Evolutionary conservation across 2,888 invertebrate species (phyloP).

Genomic region (Linnaemya tessellans): DNA sequence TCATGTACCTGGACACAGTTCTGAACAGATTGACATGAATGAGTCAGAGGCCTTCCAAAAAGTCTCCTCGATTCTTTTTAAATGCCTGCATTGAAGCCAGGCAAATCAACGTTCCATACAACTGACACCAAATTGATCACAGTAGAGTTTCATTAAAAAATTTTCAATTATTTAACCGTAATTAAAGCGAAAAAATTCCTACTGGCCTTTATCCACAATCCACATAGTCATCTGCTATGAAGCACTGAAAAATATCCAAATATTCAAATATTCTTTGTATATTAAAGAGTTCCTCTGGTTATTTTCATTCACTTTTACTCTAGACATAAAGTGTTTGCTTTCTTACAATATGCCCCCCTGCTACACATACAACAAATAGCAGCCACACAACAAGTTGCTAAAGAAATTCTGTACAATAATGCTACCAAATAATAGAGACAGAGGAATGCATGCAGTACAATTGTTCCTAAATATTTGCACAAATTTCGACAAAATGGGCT

Average conservation of each 20-base stretch:
- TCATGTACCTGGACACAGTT: too few relatives aligned
- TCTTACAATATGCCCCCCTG: constrained; percentile 25
- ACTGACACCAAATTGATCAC: too few relatives aligned
- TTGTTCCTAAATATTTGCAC: not conserved
- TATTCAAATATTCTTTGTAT: constrained; percentile 33
- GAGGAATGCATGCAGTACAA: not conserved
- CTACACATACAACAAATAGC: constrained; percentile 18
- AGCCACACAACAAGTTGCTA: constrained; percentile 22
- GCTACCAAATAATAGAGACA: constrained; percentile 19
- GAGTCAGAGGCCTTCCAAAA: too few relatives aligned
- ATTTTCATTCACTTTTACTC: constrained; percentile 58
- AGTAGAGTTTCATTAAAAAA: too few relatives aligned
- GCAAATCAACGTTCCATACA: too few relatives aligned
- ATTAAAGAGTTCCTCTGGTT: constrained; percentile 40
- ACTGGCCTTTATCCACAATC: not conserved
- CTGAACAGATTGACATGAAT: too few relatives aligned
- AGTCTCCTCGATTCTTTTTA: too few relatives aligned
- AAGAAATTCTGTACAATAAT: constrained; percentile 32
- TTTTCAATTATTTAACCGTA: too few relatives aligned
- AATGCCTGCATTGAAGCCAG: too few relatives aligned
- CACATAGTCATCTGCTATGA: not conserved
- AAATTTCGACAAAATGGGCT: not conserved
- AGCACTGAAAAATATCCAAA: constrained; percentile 16
- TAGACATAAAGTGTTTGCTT: constrained; percentile 57
- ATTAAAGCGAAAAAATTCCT: constrained; percentile 15